A percentile compares a stretch with the other conserved stretches of the same genome.
Evolutionary conservation across 2,113 vertebrate genomes (phyloP).

Genomic region (Xenopus laevis): DNA sequence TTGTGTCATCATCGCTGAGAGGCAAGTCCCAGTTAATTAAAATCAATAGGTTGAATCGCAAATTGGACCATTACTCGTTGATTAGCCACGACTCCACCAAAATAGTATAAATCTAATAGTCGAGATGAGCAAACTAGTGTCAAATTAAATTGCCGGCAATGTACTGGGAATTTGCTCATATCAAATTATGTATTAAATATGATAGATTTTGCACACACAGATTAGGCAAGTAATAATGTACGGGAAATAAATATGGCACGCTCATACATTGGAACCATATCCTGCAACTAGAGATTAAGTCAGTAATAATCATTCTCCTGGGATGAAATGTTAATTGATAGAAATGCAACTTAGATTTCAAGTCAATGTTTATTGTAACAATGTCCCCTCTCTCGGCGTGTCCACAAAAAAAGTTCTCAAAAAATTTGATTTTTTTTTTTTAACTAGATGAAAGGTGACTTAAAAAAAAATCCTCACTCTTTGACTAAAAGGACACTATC

Average conservation of each 20-base stretch:
- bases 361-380: conserved; percentile 28
- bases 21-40: neutral
- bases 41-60: neutral
- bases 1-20: neutral
- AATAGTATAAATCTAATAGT: conserved; percentile 2
- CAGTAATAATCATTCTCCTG: neutral
- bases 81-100: neutral
- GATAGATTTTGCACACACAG: neutral
- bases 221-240: neutral
- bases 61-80: neutral
- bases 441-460: neutral
- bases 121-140: neutral
- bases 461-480: conserved; percentile 16
- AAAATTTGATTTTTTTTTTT: neutral
- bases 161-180: neutral
- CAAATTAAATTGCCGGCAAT: neutral
- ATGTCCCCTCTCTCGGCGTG: neutral
- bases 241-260: neutral
- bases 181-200: neutral
- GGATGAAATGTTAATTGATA: neutral
- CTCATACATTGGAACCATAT: neutral
- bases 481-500: conserved; percentile 47
- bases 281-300: neutral
- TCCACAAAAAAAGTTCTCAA: too few species aligned
- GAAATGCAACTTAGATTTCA: neutral